Percentiles rank a stretch among this genome's conserved stretches.
Evolutionary conservation across 2,888 invertebrate species (phyloP).

Genomic region (Mamestra brassicae): DNA sequence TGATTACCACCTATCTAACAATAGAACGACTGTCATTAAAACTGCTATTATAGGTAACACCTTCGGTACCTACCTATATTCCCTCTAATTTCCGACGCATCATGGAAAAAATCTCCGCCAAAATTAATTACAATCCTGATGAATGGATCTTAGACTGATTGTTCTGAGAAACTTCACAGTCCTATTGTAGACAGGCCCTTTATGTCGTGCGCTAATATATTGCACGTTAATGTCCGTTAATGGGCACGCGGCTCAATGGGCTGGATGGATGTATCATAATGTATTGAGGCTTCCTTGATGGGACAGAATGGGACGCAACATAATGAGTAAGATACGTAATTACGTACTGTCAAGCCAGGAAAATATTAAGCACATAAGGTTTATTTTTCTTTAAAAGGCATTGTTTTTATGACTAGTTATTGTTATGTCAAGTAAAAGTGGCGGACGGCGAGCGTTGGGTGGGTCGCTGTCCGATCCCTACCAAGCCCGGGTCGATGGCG

Average conservation of each 20-base stretch:
- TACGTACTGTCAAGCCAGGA: no score
- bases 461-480: no score
- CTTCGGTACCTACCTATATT: no score
- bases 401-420: no score
- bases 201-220: constrained; percentile 25
- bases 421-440: no score
- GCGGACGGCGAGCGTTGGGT: no score
- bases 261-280: constrained; percentile 1
- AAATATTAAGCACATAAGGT: neutral
- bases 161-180: neutral
- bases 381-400: neutral
- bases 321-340: no score
- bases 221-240: constrained; percentile 17
- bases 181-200: constrained; percentile 12
- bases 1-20: no score
- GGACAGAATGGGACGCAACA: neutral
- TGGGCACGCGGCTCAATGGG: constrained; percentile 31
- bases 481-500: no score
- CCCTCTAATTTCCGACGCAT: neutral
- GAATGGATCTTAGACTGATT: constrained; percentile 19
- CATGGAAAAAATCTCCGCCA: neutral
- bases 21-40: no score
- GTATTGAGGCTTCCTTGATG: neutral
- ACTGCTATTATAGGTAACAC: no score
- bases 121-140: constrained; percentile 40